phyloP scores from a whole-genome alignment of 2,113 vertebrate species.

The Perognathus longimembris region DNA sequence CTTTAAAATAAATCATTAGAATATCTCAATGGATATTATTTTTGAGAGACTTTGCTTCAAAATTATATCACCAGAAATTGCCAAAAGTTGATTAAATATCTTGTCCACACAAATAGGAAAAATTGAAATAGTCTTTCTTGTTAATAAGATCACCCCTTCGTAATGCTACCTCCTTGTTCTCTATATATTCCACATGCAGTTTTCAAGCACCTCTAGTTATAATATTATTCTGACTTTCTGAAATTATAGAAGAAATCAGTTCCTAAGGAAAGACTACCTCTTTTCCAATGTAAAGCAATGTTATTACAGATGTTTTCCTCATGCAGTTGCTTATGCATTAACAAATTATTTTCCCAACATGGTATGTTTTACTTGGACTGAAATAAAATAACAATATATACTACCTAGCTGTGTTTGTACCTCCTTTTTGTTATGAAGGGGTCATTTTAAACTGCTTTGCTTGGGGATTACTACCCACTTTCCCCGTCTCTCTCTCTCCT shows the following conservation, averaged over 20 bases:
- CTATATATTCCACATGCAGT: not conserved
- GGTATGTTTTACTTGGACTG: not conserved
- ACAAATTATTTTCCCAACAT: conserved; percentile 17
- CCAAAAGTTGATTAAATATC: not conserved
- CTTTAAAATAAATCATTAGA: not conserved
- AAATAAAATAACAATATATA: not conserved
- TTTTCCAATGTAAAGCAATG: not conserved
- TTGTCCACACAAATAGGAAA: not conserved
- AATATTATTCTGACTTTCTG: not conserved
- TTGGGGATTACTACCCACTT: not conserved
- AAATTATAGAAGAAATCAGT: not conserved
- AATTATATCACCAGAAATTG: conserved; percentile 46
- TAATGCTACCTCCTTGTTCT: not conserved
- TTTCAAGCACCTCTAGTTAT: not conserved
- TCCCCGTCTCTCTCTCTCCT: too few species aligned
- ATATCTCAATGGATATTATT: not conserved
- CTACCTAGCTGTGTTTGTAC: not conserved
- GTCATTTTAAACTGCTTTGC: not conserved
- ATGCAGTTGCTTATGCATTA: conserved; percentile 8
- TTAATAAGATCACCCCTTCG: not conserved
- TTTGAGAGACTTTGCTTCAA: conserved; percentile 38
- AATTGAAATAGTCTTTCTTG: not conserved
- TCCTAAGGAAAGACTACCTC: not conserved
- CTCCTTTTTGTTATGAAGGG: not conserved
- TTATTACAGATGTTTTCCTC: conserved; percentile 57